Base-by-base conservation (phyloP, 2,888 invertebrate genomes). In the Podabrus alpinus region DNA sequence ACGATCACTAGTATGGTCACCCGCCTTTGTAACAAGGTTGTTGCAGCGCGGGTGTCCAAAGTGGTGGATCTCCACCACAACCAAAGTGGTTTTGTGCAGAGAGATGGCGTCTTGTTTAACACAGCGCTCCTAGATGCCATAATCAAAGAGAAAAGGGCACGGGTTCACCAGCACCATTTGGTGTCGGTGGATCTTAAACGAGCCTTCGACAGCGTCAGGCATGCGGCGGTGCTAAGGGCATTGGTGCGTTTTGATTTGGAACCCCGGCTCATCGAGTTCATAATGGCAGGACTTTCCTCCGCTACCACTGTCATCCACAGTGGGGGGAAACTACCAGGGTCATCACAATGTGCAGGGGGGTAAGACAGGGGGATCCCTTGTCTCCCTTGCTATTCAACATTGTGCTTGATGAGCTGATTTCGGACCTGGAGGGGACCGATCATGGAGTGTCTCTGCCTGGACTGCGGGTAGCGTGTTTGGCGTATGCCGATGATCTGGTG, bases 351-450 rank as follows among this genome's bases (percentile, higher is more conserved):
- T 2, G 13, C 2, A 13, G 59, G 5, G 59, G 59, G 2, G 59
- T 59, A 3, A 59, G 15, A 7, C 13, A 59, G 59, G 59, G 59
- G 3, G 59, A 59, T 59, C 59, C 59, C 13, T 24, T 77, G 11
- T 75, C 71, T 1, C 75, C 79, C 9, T 7, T 72, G 0, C 21
- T 78, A 1, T 77, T 78, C 67, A 75, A 78, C 15, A 16, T 75
- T 17, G 67, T 78, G 3, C 15, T 75, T 17, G 76, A 77, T 16
- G 74, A 78, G 24, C 21, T 75, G 3, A n/a, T 77, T 1, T 19
- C 29, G n/a, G 21, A 15, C 11, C 60, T 78, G 60, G 60, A 74
- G 11, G 16, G n/a, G 59, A 16, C 15, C 2, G 24, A 59, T n/a
- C 21, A n/a, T 10, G 75, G 66, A 9, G 45, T 64, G 2, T 24